Percentiles rank a stretch among this genome's conserved stretches.
Evolutionary conservation across 2,888 invertebrate species (phyloP).

Genomic region (Leistus spinibarbis): DNA sequence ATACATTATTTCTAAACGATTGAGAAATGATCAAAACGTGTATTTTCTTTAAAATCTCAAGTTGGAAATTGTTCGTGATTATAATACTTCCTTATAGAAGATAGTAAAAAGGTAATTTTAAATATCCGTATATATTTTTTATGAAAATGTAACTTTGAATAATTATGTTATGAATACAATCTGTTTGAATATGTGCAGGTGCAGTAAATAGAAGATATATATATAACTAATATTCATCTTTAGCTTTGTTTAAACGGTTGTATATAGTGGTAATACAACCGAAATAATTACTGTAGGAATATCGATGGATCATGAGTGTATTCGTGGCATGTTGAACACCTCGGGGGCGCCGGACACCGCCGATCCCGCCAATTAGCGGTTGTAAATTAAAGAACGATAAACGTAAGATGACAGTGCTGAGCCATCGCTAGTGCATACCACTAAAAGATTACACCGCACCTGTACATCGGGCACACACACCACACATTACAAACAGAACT

Average conservation of each 20-base stretch:
- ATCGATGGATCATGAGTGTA: background rate
- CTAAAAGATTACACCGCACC: conserved; percentile 1
- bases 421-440: conserved; percentile 46
- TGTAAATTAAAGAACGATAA: conserved; percentile 56
- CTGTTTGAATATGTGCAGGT: background rate
- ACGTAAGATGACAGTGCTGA: conserved; percentile 17
- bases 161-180: background rate
- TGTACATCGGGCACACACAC: background rate
- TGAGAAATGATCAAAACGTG: too few relatives aligned
- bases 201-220: background rate
- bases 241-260: background rate
- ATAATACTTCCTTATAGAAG: too few relatives aligned
- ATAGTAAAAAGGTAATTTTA: too few relatives aligned
- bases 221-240: background rate
- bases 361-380: conserved; percentile 56
- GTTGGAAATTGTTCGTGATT: too few relatives aligned
- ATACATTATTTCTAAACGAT: too few relatives aligned
- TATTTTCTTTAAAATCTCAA: too few relatives aligned
- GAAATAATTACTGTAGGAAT: conserved; percentile 2
- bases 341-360: conserved; percentile 49
- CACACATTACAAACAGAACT: background rate
- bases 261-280: background rate
- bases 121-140: background rate
- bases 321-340: conserved; percentile 46
- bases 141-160: background rate